Base-by-base conservation (phyloP, 2,797 vertebrate genomes). In the Furcifer pardalis region DNA sequence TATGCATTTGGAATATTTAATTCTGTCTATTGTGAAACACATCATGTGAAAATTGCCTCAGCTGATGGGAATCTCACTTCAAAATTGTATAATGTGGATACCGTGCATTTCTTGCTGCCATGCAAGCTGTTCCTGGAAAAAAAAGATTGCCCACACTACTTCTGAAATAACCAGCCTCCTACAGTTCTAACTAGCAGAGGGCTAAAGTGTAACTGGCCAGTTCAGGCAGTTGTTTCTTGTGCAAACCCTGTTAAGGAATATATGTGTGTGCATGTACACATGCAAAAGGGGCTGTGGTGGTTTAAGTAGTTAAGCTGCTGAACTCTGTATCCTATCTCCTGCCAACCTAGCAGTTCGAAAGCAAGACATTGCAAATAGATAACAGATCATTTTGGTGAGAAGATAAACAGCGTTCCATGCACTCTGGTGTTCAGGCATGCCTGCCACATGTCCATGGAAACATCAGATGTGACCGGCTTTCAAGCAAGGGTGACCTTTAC, bases 11-110 rank as follows among this genome's bases (percentile, higher is more conserved):
- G 37, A 7, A 1, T 88, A 86, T 35, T 78, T 77, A 52, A 77
- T 77, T 82, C 81, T 35, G 21, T 19, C 52, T 75, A 74, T 52
- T 83, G 88, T 86, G 88, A 86, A 89, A 85, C 66, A 15, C 49
- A 77, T 81, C 72, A 88, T 62, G 15, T 81, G 42, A 65, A 13
- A 73, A 86, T 76, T 90, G 90, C 85, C 80, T 76, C 76, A 37
- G 81, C 71, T 32, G 76, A 69, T 86, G 71, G 79, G 69, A 75
- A 82, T 84, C 3, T 77, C 74, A 25, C 52, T 79, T 60, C 32
- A 15, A 9, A 25, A 9, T 85, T 78, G 73, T 65, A 21, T 42
- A n/a, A 65, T 23, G 46, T 42, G 46, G 65, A 63, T 56, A 30
- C 46, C 3, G 19, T 42, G 30, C 60, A 21, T 35, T 40, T 40